A percentile compares a stretch with the other conserved stretches of the same genome.
phyloP scores from a whole-genome alignment of 2,113 vertebrate species.

The Oryzias javanicus region DNA sequence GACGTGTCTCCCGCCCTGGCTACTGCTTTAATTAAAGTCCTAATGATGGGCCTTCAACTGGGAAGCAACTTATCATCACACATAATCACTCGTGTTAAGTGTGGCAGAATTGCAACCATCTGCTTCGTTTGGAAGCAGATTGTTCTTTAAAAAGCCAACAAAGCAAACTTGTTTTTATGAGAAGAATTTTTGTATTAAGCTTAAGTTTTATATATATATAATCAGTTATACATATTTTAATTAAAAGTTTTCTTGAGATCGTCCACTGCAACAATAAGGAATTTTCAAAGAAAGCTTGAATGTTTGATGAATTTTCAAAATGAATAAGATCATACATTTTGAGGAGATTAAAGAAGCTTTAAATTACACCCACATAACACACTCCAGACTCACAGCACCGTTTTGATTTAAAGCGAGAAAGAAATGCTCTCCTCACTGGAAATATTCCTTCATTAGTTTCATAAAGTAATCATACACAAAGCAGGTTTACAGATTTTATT shows the following conservation, averaged over 20 bases:
- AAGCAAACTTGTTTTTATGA: constrained; percentile 37
- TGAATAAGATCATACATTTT: neutral
- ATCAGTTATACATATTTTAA: no score
- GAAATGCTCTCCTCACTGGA: constrained; percentile 11
- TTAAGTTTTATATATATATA: neutral
- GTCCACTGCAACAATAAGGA: neutral
- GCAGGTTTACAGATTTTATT: constrained; percentile 22
- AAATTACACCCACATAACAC: constrained; percentile 14
- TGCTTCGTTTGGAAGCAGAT: constrained; percentile 58
- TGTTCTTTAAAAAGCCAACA: constrained; percentile 48
- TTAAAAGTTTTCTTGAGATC: no score
- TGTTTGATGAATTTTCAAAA: constrained; percentile 19
- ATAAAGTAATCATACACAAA: constrained; percentile 10
- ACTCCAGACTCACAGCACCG: neutral
- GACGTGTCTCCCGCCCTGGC: constrained; percentile 58
- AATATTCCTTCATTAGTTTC: constrained; percentile 13
- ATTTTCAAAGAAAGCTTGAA: neutral
- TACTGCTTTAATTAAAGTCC: constrained; percentile 69
- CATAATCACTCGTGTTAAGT: constrained; percentile 67
- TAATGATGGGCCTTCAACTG: constrained; percentile 68
- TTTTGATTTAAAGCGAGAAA: constrained; percentile 21
- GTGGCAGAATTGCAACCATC: constrained; percentile 70
- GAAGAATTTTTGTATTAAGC: constrained; percentile 6
- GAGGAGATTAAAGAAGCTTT: constrained; percentile 18
- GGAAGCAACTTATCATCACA: constrained; percentile 67